Base-by-base conservation (phyloP, 2,888 invertebrate genomes). In the Dasysyrphus tricinctus region DNA sequence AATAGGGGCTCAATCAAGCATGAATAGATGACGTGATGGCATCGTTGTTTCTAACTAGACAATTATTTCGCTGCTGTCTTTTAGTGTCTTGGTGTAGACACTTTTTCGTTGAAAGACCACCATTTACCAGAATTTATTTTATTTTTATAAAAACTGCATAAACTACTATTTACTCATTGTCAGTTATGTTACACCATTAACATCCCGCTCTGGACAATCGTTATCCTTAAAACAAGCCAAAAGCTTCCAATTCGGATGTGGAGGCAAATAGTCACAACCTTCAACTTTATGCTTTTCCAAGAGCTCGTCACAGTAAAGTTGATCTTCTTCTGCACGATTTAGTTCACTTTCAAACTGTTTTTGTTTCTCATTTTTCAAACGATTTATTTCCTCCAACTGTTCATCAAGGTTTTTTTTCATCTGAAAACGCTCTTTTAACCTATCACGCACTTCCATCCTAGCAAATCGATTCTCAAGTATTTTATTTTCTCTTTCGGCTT, bases 181-280 rank as follows among this genome's bases (percentile, higher is more conserved):
- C n/a, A n/a, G n/a, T n/a, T n/a, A n/a, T n/a, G n/a, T n/a, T n/a
- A n/a, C n/a, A n/a, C n/a, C n/a, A n/a, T n/a, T n/a, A n/a, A n/a
- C n/a, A n/a, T n/a, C n/a, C n/a, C 5, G 0, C 11, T 24, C 1
- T 61, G 39, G 24, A 11, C 1, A 6, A 61, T 19, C 37, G 12
- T 6, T 6, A 19, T 14, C 39, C 32, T 65, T 61, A 9, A 19
- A 73, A n/a, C 90, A 90, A 1, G 89, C 88, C 11, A 90, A 61
- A 5, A 91, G 79, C 5, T 88, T 89, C 92, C 92, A 92, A 80
- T 92, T 91, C 5, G 91, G 90, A 89, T 92, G 91, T 3, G 90
- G 89, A 0, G 89, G 74, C 61, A 92, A 85, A 67, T 90, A 92
- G 51, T 92, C 91, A 5, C 88, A 80, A 19, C 89, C 89, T 3